These are phyloP conservation scores for Lepidotrigona ventralis DNA, from an alignment of 1,140 invertebrate genomes.

Conservation along the genomic window DNA sequence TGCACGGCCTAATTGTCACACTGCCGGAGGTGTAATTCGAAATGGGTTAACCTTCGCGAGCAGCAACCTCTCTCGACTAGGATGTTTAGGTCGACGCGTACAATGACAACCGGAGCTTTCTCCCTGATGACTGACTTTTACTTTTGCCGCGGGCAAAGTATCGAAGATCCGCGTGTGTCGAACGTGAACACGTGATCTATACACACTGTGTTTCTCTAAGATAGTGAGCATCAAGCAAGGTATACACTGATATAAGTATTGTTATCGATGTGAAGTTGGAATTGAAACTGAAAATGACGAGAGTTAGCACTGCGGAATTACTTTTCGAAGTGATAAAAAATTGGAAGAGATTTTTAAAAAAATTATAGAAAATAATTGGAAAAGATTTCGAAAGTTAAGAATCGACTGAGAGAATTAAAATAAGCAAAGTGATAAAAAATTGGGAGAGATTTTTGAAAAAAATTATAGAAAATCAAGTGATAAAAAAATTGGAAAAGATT, in stretches of 20 bases:
- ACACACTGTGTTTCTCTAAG: neutral
- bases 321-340: too few species aligned
- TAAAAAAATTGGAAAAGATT: too few species aligned
- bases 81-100: neutral
- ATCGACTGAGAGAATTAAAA: too few species aligned
- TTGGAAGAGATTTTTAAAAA: too few species aligned
- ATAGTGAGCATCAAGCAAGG: neutral
- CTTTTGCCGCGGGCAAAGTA: slow-evolving; percentile 75
- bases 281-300: neutral
- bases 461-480: too few species aligned
- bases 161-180: slow-evolving; percentile 51
- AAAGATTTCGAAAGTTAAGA: too few species aligned
- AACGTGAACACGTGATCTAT: neutral
- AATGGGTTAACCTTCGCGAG: slow-evolving; percentile 30
- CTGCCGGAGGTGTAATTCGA: neutral
- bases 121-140: slow-evolving; percentile 77
- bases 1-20: neutral
- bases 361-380: too few species aligned
- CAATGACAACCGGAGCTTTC: slow-evolving; percentile 65
- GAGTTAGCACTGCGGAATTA: neutral
- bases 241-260: neutral
- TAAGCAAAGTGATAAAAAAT: too few species aligned
- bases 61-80: neutral
- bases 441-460: too few species aligned
- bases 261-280: neutral